Conservation (phyloP, 2,797 vertebrate species). For the Yasuhikotakia modesta region DNA sequence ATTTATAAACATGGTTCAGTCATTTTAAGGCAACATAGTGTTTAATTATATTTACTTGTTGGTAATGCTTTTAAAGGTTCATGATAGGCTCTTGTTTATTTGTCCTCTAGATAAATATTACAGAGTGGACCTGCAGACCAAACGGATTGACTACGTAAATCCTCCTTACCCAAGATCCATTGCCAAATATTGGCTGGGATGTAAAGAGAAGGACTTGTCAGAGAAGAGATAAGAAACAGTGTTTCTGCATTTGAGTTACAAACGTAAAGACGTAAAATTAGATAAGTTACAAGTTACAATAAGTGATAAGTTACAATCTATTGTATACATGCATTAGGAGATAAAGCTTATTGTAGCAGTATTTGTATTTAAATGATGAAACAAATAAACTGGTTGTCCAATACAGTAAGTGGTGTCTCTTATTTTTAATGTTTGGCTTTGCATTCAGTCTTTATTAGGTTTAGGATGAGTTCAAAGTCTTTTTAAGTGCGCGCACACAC, state of each 20-base stretch:
- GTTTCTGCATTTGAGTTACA: not conserved
- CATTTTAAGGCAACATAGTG: not conserved
- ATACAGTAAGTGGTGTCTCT: not conserved
- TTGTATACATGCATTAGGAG: conserved; percentile 13
- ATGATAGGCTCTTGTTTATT: no score
- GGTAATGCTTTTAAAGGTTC: no score
- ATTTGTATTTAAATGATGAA: not conserved
- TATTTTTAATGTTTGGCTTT: not conserved
- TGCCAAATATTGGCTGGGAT: conserved; percentile 91
- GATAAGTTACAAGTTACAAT: no score
- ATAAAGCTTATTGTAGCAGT: not conserved
- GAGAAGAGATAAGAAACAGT: conserved; percentile 69
- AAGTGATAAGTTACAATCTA: not conserved
- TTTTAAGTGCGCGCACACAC: conserved; percentile 3
- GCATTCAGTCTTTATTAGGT: not conserved
- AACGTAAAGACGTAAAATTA: no score
- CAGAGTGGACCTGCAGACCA: conserved; percentile 84
- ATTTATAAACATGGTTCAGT: not conserved
- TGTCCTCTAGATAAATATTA: conserved; percentile 88
- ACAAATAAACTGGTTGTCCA: not conserved
- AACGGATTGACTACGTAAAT: conserved; percentile 74
- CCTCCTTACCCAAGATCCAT: conserved; percentile 92
- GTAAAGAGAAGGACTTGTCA: conserved; percentile 67
- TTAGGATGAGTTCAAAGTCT: not conserved
- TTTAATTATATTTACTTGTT: not conserved